These are phyloP conservation scores for Sclerurus mexicanus DNA, from an alignment of 2,113 vertebrate species.

Conservation along the genomic window DNA sequence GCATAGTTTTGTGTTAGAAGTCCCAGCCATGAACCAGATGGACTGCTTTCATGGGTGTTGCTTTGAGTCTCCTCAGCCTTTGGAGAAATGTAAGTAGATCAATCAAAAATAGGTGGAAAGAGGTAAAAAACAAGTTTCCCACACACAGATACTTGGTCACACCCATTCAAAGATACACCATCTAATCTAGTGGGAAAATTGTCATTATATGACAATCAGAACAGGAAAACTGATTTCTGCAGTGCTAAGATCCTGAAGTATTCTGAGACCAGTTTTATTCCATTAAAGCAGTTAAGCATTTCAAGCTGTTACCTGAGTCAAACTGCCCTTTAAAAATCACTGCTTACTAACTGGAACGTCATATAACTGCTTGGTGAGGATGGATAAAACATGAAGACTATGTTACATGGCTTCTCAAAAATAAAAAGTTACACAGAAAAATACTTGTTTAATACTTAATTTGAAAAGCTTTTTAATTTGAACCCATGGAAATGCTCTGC, in stretches of 20 bases:
- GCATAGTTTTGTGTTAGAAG: not conserved
- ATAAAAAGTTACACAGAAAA: not conserved
- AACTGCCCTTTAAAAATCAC: not conserved
- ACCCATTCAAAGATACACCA: not conserved
- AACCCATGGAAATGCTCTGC: not conserved
- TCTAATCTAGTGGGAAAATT: not conserved
- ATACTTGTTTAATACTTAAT: not conserved
- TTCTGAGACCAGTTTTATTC: not conserved
- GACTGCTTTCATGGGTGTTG: not conserved
- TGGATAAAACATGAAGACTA: not conserved
- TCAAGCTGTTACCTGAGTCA: not conserved
- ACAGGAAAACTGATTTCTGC: not conserved
- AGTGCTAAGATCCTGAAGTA: not conserved
- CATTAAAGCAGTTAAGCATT: not conserved
- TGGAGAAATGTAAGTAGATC: not conserved
- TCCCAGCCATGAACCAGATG: fast-evolving
- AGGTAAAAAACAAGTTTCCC: not conserved
- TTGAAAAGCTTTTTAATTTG: not conserved
- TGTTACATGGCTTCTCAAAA: not conserved
- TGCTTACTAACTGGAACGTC: not conserved
- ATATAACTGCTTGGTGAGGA: not conserved
- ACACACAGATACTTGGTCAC: not conserved
- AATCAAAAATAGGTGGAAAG: not conserved
- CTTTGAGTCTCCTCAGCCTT: not conserved
- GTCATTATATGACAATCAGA: not conserved